Evolutionary conservation across 2,888 invertebrate genomes (phyloP).

Genomic region (Xylota sylvarum): DNA sequence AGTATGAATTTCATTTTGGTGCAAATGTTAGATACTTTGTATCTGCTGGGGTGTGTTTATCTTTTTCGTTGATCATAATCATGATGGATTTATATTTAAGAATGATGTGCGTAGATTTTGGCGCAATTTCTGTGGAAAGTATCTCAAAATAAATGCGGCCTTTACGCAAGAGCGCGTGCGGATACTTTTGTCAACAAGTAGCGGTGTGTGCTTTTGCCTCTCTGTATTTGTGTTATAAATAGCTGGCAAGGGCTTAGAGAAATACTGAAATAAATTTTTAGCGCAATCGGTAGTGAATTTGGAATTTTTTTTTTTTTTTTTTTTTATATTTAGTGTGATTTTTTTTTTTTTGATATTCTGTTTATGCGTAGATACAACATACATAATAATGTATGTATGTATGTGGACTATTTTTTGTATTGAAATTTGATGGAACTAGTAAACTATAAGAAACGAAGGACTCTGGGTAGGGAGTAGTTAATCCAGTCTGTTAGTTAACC

Average conservation of each 20-base stretch:
- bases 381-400: too few species aligned
- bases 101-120: constrained; percentile 23
- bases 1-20: constrained; percentile 21
- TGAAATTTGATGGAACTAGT: too few species aligned
- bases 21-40: not conserved
- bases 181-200: constrained; percentile 56
- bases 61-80: not conserved
- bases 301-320: not conserved
- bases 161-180: constrained; percentile 35
- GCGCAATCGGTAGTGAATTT: not conserved
- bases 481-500: too few species aligned
- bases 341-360: not conserved
- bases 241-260: constrained; percentile 8
- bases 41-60: not conserved
- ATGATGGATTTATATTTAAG: constrained; percentile 2
- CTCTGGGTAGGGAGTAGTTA: too few species aligned
- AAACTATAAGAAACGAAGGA: too few species aligned
- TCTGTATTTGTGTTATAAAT: constrained; percentile 21
- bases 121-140: constrained; percentile 5
- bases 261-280: not conserved
- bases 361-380: not conserved
- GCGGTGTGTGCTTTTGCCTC: not conserved
- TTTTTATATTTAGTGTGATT: not conserved
- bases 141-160: constrained; percentile 24
- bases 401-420: too few species aligned